Percentiles rank a stretch among this genome's conserved stretches.
Conservation (phyloP, 2,888 invertebrate genomes). For the Blastobasis lacticolella region DNA sequence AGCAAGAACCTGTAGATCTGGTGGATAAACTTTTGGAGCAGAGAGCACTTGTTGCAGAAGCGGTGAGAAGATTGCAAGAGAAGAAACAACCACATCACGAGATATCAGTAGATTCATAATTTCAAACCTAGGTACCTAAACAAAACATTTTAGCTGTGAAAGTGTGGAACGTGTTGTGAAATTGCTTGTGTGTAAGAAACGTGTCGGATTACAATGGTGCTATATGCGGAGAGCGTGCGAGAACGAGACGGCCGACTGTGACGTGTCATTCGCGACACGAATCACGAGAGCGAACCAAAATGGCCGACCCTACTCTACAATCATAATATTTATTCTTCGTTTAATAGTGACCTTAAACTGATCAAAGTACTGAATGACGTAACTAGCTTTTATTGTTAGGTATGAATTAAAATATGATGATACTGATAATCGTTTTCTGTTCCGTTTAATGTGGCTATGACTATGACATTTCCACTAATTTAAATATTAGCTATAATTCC, state of each 20-base stretch:
- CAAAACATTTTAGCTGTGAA: slow-evolving; percentile 72
- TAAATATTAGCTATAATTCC: slow-evolving; percentile 17
- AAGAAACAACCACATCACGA: slow-evolving; percentile 67
- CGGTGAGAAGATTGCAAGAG: slow-evolving; percentile 68
- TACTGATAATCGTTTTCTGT: slow-evolving; percentile 21
- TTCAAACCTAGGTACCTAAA: slow-evolving; percentile 40
- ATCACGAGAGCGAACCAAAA: slow-evolving; percentile 72
- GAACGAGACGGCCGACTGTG: slow-evolving; percentile 63
- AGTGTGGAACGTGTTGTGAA: slow-evolving; percentile 73
- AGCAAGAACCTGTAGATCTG: slow-evolving; percentile 70
- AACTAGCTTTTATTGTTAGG: slow-evolving; percentile 49
- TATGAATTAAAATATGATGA: slow-evolving; percentile 4
- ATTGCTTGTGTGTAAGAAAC: slow-evolving; percentile 72
- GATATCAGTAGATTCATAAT: slow-evolving; percentile 70
- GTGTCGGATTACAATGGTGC: slow-evolving; percentile 75
- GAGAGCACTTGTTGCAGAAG: slow-evolving; percentile 70
- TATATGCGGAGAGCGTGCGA: slow-evolving; percentile 70
- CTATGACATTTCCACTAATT: slow-evolving; percentile 37
- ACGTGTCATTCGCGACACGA: slow-evolving; percentile 67
- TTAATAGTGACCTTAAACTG: slow-evolving; percentile 69
- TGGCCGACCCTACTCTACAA: slow-evolving; percentile 70
- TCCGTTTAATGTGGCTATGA: background rate
- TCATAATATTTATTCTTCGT: slow-evolving; percentile 74
- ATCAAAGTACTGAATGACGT: slow-evolving; percentile 71
- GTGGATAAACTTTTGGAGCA: slow-evolving; percentile 65